These are phyloP conservation scores for Agelas oroides DNA, from an alignment of 37 sponge, comb jelly and placozoan genomes.

Conservation along the genomic window DNA sequence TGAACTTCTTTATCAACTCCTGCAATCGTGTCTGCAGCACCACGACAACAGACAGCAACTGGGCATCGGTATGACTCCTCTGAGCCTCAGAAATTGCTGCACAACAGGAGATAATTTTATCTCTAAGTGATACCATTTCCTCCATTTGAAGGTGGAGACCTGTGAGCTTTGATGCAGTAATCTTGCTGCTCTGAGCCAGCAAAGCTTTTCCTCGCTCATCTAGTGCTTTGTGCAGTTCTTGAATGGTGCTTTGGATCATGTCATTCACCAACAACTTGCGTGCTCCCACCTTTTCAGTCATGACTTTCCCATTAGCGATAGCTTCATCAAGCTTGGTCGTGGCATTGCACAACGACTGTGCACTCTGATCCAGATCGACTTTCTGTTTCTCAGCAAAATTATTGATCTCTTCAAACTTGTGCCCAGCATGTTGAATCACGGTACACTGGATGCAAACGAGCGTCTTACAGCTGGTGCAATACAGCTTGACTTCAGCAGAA, in stretches of 20 bases:
- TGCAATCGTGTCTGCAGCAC: constrained; percentile 1
- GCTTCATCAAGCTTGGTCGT: neutral
- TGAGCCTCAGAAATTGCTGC: neutral
- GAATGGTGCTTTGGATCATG: neutral
- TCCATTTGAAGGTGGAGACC: neutral
- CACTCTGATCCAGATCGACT: neutral
- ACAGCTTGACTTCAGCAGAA: neutral
- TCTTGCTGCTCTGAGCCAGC: neutral
- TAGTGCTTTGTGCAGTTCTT: neutral
- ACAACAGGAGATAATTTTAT: neutral
- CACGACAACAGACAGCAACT: constrained; percentile 8
- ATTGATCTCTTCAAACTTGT: neutral
- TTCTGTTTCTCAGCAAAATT: neutral
- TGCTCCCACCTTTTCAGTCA: neutral
- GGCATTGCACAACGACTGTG: neutral
- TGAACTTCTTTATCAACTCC: neutral
- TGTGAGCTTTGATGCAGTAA: neutral
- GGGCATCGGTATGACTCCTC: neutral
- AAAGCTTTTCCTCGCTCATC: neutral
- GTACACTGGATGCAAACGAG: constrained; percentile 27
- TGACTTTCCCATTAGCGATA: neutral
- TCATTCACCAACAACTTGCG: neutral
- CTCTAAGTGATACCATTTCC: constrained; percentile 12
- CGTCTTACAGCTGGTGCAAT: constrained; percentile 6
- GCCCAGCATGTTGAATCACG: constrained; percentile 1